A percentile compares a stretch with the other conserved stretches of the same genome.
Conservation (phyloP, 2,113 vertebrate genomes). For the Hipposideros armiger region DNA sequence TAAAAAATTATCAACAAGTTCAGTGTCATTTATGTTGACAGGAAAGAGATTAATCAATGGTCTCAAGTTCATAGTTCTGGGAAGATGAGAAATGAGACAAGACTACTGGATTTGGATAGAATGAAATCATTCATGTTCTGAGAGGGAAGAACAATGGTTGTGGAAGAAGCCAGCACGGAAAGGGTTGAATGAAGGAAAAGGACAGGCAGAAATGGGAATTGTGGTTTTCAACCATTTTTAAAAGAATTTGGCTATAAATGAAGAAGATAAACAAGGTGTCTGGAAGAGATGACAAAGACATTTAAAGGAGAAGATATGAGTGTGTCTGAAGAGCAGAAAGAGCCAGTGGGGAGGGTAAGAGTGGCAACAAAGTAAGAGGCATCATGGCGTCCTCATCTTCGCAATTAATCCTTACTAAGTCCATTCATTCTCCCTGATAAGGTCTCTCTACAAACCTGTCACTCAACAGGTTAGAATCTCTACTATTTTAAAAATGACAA, state of each 20-base stretch:
- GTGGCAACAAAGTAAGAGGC: not conserved
- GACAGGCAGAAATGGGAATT: constrained; percentile 4
- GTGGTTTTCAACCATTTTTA: constrained; percentile 25
- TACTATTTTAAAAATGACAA: not conserved
- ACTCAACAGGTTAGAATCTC: not conserved
- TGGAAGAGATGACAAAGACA: constrained; percentile 2
- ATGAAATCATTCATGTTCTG: constrained; percentile 37
- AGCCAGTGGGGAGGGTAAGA: not conserved
- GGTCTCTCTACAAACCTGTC: not conserved
- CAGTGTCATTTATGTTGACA: constrained; percentile 50
- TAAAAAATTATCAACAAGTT: constrained; percentile 50
- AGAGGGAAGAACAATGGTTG: not conserved
- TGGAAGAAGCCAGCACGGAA: not conserved
- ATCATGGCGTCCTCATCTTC: not conserved
- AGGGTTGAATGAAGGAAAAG: not conserved
- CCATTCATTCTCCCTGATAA: not conserved
- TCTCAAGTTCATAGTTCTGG: constrained; percentile 49
- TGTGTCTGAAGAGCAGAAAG: not conserved
- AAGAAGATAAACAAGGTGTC: not conserved
- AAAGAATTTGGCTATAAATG: constrained; percentile 30
- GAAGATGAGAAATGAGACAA: constrained; percentile 61
- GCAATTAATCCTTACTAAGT: not conserved
- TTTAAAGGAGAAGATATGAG: not conserved
- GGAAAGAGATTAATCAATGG: constrained; percentile 56
- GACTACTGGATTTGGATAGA: constrained; percentile 1